Evolutionary conservation across 1,140 invertebrate species (phyloP), one percentile per base, ranked within the genome.

Genomic region (Drosophila pruinosa): DNA sequence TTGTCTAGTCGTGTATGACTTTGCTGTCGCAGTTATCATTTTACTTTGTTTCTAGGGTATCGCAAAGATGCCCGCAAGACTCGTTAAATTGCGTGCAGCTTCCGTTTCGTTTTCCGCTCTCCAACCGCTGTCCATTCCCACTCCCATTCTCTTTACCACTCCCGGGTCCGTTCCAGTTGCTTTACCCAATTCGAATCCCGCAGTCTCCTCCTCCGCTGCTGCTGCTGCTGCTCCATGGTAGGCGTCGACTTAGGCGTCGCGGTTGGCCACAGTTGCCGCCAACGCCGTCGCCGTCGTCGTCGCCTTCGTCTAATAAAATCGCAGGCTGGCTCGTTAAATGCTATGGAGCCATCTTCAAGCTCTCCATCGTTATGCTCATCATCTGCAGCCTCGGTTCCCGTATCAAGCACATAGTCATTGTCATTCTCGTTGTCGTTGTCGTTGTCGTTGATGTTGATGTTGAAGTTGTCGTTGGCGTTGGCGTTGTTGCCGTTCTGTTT

Each of bases 81-180:
- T 86, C 70, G 62, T 86, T 75, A 78, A 86, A 80, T 81, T 81
- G 73, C 67, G 69, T 69, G 28, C 47, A 58, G 65, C 54, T 52
- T 71, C 74, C 57, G 61, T 58, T 31, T 45, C 4, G 19, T 36
- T 24, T 15, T 26, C 12, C 19, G 7, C 14, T 28, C 6, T 10
- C 34, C 0, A 21, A 7, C 17, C 26, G 2, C 0, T 26, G 7
- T 14, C 34, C 4, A 7, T 7, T 8, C 6, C 36, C 3, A 2
- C 28, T 43, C 36, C 36, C 43, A 2, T 41, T 1, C 28, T 10
- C 41, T 7, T 15, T 36, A 5, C 19, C 62, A 26, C 22, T 39
- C n/a, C n/a, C n/a, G n/a, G n/a, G n/a, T n/a, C n/a, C n/a, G 15
- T 19, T n/a, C 7, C n/a, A n/a, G 4, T 12, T 8, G 1, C 15